These are phyloP conservation scores for Eilema griseolum DNA, from an alignment of 2,888 invertebrate species.

Conservation along the genomic window DNA sequence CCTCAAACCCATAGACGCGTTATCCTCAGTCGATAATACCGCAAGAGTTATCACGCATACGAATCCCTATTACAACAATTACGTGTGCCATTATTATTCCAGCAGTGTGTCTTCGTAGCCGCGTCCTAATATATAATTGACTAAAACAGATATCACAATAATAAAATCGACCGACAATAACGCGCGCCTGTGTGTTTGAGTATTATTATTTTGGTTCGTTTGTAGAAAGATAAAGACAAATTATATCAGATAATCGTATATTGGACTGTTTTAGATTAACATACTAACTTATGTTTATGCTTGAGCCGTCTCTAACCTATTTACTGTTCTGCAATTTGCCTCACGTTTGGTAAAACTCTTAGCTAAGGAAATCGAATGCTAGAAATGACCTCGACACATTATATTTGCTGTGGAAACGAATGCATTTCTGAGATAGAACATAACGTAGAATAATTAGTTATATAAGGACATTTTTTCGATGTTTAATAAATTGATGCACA, in stretches of 20 bases:
- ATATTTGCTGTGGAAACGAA: conserved; percentile 33
- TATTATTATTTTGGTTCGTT: neutral
- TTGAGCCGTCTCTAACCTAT: conserved; percentile 14
- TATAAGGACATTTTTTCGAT: conserved; percentile 46
- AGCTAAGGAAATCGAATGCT: conserved; percentile 27
- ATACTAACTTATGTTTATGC: neutral
- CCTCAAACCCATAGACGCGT: no score
- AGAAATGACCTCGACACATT: conserved; percentile 36
- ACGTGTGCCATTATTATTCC: no score
- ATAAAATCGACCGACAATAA: no score
- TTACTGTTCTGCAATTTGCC: neutral
- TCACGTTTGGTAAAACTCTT: conserved; percentile 3
- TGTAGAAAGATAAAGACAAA: neutral
- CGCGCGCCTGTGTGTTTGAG: neutral
- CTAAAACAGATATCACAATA: no score
- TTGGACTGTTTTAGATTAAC: conserved; percentile 9
- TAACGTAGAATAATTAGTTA: conserved; percentile 32
- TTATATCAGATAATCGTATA: neutral
- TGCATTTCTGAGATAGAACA: conserved; percentile 47
- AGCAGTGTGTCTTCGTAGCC: no score
- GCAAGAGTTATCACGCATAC: no score
- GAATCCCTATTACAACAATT: no score
- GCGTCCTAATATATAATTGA: no score
- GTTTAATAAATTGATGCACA: conserved; percentile 53
- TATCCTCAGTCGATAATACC: no score